These are phyloP conservation scores for Xestia sexstrigata DNA, from an alignment of 2,888 invertebrate species.

Conservation along the genomic window DNA sequence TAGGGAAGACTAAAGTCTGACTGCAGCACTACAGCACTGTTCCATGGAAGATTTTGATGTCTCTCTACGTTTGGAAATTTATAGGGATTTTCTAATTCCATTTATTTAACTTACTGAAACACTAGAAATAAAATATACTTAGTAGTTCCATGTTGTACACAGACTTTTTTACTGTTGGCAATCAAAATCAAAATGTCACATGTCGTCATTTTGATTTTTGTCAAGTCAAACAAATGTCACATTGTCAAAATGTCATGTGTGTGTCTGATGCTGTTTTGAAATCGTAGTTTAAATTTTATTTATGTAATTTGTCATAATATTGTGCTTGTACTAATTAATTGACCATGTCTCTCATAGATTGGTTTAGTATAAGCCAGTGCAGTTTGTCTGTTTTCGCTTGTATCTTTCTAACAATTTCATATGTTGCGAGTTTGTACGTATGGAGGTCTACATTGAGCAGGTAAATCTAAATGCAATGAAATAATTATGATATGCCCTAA, in stretches of 20 bases:
- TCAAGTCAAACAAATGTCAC: background rate
- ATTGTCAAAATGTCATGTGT: conserved; percentile 5
- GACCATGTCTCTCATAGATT: conserved; percentile 67
- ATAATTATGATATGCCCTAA: background rate
- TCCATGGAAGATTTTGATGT: background rate
- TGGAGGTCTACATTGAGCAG: conserved; percentile 95
- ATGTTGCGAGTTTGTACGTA: conserved; percentile 96
- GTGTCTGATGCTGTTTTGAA: conserved; percentile 33
- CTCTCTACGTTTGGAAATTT: background rate
- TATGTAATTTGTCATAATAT: conserved; percentile 35
- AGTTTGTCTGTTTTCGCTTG: conserved; percentile 93
- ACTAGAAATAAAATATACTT: background rate
- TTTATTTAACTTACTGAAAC: background rate
- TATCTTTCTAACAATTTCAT: conserved; percentile 94
- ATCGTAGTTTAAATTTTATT: conserved; percentile 30
- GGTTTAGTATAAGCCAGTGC: conserved; percentile 81
- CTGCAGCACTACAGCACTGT: background rate
- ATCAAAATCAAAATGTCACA: background rate
- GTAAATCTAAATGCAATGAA: conserved; percentile 80
- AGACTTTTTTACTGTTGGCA: conserved; percentile 3
- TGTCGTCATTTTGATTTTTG: background rate
- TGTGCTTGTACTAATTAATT: conserved; percentile 46
- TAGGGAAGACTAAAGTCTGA: background rate
- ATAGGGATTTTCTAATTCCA: background rate
- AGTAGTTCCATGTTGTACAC: background rate